These are phyloP conservation scores for Triplophysa tibetana DNA, from an alignment of 2,113 vertebrate species.

Conservation along the genomic window DNA sequence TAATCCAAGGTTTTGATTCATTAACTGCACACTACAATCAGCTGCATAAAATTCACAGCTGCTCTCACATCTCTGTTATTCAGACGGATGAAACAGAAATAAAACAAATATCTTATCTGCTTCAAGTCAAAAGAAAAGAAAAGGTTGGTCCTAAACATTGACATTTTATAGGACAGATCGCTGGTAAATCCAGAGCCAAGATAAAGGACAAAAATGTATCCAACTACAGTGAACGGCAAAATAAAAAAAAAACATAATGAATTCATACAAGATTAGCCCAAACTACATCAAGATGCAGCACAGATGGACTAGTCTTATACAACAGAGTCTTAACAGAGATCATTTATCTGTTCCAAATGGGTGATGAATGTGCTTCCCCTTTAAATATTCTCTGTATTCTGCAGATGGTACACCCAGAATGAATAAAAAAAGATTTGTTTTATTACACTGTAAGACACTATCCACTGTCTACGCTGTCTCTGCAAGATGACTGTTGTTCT, in stretches of 20 bases:
- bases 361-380: not conserved
- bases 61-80: not conserved
- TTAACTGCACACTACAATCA: conserved; percentile 48
- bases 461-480: no score
- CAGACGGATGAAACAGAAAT: conserved; percentile 2
- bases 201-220: no score
- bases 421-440: not conserved
- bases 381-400: not conserved
- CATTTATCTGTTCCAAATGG: not conserved
- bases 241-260: not conserved
- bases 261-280: not conserved
- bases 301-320: no score
- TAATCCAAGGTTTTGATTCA: conserved; percentile 43
- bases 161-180: not conserved
- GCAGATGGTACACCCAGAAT: not conserved
- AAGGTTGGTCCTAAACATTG: not conserved
- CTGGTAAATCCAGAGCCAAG: no score
- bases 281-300: no score
- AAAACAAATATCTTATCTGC: conserved; percentile 32
- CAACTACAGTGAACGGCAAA: not conserved
- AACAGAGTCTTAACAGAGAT: not conserved
- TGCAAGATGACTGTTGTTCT: no score
- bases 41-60: not conserved
- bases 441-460: no score
- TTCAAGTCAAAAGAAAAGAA: not conserved